Percentiles rank a stretch among this genome's conserved stretches.
Evolutionary conservation across 2,113 vertebrate species (phyloP).

Genomic region (Picathartes gymnocephalus): DNA sequence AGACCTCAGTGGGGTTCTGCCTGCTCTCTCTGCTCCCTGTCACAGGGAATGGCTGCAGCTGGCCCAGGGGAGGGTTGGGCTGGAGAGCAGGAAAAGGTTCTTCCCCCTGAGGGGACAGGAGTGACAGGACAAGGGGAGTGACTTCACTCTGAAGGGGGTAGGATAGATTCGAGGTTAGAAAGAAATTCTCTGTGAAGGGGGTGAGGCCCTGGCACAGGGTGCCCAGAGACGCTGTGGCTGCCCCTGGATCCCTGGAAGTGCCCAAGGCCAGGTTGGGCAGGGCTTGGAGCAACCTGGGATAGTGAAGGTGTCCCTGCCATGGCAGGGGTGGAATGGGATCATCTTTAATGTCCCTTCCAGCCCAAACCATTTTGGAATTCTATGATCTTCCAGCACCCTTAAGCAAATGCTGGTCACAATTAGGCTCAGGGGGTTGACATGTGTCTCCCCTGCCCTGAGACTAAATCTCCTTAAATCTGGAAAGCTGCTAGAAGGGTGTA

Average conservation of each 20-base stretch:
- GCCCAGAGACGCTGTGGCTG: neutral
- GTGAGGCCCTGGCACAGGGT: neutral
- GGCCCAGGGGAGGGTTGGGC: too few species aligned
- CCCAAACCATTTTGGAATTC: neutral
- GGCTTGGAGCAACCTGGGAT: neutral
- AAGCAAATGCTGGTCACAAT: neutral
- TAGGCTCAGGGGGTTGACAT: neutral
- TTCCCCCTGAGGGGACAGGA: too few species aligned
- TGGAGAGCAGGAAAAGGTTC: neutral
- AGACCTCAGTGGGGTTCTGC: fast-evolving
- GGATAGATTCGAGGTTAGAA: neutral
- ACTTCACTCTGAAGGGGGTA: neutral
- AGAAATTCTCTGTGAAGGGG: neutral
- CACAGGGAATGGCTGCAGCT: neutral
- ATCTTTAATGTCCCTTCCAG: neutral
- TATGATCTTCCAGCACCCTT: neutral
- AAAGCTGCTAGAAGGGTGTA: neutral
- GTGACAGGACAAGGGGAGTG: neutral
- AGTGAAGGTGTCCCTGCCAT: neutral
- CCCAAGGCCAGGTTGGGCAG: fast-evolving
- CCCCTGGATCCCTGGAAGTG: neutral
- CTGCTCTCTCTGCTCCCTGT: neutral
- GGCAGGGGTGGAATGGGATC: neutral
- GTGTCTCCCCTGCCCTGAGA: neutral
- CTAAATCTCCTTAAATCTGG: neutral